phyloP scores from a whole-genome alignment of 1,140 invertebrate species.

The Macrocentrus cingulum region DNA sequence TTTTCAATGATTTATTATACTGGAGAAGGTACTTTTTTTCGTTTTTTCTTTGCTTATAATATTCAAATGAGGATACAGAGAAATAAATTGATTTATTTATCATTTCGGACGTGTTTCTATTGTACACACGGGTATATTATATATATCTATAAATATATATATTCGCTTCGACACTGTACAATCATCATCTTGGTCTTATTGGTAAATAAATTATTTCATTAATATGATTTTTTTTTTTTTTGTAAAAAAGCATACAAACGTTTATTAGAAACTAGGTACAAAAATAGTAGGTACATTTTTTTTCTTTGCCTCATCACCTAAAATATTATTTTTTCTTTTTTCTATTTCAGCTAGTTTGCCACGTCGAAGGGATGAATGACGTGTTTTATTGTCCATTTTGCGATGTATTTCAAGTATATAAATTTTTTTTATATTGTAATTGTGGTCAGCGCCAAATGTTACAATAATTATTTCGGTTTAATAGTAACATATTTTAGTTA shows the following conservation, averaged over 20 bases:
- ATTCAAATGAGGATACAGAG: neutral
- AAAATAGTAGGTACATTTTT: constrained; percentile 55
- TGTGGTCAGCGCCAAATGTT: neutral
- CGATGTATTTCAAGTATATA: too few relatives aligned
- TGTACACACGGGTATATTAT: neutral
- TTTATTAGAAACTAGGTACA: constrained; percentile 54
- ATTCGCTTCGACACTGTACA: constrained; percentile 28
- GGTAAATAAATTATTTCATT: constrained; percentile 44
- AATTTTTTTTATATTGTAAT: constrained; percentile 12
- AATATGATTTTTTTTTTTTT: constrained; percentile 21
- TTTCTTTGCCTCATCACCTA: constrained; percentile 34
- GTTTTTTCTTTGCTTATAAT: too few relatives aligned
- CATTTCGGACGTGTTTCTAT: neutral
- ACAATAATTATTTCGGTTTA: too few relatives aligned
- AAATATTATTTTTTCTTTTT: constrained; percentile 36
- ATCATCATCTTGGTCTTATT: constrained; percentile 37
- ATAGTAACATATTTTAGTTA: too few relatives aligned
- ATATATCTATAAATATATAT: constrained; percentile 11
- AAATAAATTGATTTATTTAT: constrained; percentile 4
- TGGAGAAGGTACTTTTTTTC: too few relatives aligned
- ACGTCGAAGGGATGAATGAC: constrained; percentile 7
- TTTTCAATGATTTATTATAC: too few relatives aligned
- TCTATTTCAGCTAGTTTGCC: constrained; percentile 28
- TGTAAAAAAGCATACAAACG: constrained; percentile 50
- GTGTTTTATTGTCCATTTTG: neutral